These are phyloP conservation scores for Drosophila repleta DNA, from an alignment of 1,140 invertebrate genomes.

Conservation along the genomic window DNA sequence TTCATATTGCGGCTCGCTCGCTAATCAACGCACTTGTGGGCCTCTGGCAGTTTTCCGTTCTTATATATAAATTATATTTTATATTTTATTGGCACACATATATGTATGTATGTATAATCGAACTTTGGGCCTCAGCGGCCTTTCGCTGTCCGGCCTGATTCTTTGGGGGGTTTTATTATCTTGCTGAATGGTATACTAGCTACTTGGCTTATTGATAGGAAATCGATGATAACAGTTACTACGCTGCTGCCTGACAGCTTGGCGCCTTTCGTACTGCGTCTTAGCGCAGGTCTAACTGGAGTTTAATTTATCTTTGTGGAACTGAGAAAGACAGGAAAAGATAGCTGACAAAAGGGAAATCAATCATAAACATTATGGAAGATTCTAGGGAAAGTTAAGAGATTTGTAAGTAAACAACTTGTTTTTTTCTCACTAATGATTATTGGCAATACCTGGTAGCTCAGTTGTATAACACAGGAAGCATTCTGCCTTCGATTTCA, in stretches of 20 bases:
- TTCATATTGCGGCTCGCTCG: conserved; percentile 46
- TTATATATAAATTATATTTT: not conserved
- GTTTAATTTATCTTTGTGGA: not conserved
- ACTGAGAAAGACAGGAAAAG: not conserved
- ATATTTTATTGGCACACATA: conserved; percentile 18
- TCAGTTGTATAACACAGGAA: too few species aligned
- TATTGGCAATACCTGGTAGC: too few species aligned
- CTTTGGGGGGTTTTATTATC: conserved; percentile 47
- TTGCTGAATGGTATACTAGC: conserved; percentile 30
- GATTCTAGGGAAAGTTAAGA: too few species aligned
- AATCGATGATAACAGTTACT: conserved; percentile 26
- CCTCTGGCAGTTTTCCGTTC: conserved; percentile 17
- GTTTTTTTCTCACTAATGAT: too few species aligned
- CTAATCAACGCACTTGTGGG: conserved; percentile 41
- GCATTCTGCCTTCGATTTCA: too few species aligned
- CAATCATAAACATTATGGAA: too few species aligned
- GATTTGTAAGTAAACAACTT: too few species aligned
- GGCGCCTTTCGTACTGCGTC: conserved; percentile 16
- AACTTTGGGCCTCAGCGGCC: conserved; percentile 22
- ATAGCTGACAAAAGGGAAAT: not conserved
- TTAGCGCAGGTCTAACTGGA: conserved; percentile 9
- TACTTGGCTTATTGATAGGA: conserved; percentile 50
- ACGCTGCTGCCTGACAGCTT: conserved; percentile 5
- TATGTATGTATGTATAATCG: conserved; percentile 2
- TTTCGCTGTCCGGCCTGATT: conserved; percentile 44